Evolutionary conservation across 1,140 invertebrate genomes (phyloP), one percentile per base, ranked within the genome.

Genomic region (Trypoxylus dichotomus): DNA sequence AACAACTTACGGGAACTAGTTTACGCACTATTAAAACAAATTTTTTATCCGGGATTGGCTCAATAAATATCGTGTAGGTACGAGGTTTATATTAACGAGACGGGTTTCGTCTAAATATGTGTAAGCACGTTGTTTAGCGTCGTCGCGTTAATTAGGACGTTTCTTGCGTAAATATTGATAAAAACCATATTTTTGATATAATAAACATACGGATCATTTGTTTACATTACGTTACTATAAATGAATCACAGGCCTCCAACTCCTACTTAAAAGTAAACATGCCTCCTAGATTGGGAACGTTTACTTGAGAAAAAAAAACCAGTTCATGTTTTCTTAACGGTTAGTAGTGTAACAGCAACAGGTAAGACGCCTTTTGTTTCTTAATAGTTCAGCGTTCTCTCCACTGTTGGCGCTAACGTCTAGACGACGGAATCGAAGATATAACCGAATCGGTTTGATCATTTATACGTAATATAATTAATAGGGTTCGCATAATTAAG

Each of bases 271-370:
- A 37, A 24, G 58, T 76, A 60, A 47, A 47, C 47, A 63, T 63
- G 25, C 43, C 29, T 76, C 25, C 43, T 63, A 60, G 47, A 25
- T 32, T 15, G 47, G 24, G 47, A 29, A 8, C 24, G 47, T 21
- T 41, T 32, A 42, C 24, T 24, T 32, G 74, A 32, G 41, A 63
- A 54, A 27, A 75, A 75, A 76, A 41, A 76, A 60, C 43, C 25
- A 32, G 72, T 21, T 47, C 41, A 83, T 47, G 81, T 83, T 83
- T 83, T 83, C 74, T 58, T 68, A 72, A 37, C 47, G 79, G 72
- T 29, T 83, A 83, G 80, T 83, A 83, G 72, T 71, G 43, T 41
- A 74, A 76, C 19, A 81, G 82, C 83, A 84, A 84, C 83, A 84
- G 83, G 83, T 84, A 82, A 79, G 79, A 77, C 78, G 63, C 77